Evolutionary conservation across 2,113 vertebrate species (phyloP).

Genomic region (Dicentrarchus labrax): DNA sequence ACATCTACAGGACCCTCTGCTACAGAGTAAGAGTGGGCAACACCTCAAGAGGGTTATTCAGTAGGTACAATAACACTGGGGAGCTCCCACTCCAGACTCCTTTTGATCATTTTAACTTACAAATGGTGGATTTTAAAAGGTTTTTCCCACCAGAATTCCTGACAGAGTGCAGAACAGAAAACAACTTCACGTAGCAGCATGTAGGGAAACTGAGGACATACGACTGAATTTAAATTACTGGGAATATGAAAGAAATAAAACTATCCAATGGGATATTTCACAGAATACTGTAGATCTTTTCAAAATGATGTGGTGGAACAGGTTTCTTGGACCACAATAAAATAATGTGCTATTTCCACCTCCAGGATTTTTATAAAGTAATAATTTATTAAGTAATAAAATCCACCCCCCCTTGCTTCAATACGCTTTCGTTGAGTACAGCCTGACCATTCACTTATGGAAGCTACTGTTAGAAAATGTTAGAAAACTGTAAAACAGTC

Average conservation of each 20-base stretch:
- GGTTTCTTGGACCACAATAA: no score
- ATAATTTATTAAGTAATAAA: neutral
- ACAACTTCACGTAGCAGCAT: neutral
- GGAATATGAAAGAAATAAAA: no score
- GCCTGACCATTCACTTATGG: neutral
- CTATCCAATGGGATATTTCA: no score
- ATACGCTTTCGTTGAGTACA: neutral
- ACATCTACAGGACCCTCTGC: neutral
- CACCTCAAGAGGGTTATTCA: neutral
- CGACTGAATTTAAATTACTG: neutral
- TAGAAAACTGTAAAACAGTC: neutral
- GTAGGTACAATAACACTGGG: neutral
- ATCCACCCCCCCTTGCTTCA: neutral
- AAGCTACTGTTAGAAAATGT: neutral
- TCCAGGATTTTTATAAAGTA: no score
- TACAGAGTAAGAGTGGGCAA: neutral
- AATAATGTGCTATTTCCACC: no score
- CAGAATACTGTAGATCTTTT: neutral
- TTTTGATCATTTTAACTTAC: neutral
- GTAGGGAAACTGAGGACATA: neutral
- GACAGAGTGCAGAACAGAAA: no score
- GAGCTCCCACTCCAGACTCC: neutral
- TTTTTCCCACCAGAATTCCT: no score
- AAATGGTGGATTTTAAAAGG: neutral
- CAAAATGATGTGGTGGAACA: neutral